Evolutionary conservation across 1,140 invertebrate genomes (phyloP).

Genomic region (Nebria ingens): DNA sequence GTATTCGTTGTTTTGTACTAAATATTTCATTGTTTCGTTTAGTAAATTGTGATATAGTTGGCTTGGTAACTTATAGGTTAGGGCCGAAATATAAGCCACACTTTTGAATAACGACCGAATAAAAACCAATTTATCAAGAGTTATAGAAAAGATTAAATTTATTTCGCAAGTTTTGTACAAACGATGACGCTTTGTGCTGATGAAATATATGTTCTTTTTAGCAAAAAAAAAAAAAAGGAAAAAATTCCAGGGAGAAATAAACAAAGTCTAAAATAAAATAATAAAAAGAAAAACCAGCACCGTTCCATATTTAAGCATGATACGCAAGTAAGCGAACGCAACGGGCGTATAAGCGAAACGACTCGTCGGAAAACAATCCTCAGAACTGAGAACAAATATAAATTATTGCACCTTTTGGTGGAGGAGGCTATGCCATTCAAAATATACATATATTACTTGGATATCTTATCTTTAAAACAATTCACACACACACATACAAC

Average conservation of each 20-base stretch:
- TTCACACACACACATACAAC: no score
- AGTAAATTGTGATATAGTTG: no score
- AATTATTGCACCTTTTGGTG: background rate
- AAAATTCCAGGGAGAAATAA: no score
- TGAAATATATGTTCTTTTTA: slow-evolving; percentile 1
- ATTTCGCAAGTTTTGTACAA: slow-evolving; percentile 1
- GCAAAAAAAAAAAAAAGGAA: no score
- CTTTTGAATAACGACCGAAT: background rate
- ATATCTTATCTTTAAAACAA: no score
- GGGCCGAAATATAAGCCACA: background rate
- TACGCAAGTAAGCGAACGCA: background rate
- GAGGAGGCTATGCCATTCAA: background rate
- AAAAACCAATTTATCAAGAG: background rate
- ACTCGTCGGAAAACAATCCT: slow-evolving; percentile 3
- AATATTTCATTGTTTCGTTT: no score
- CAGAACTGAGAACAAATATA: background rate
- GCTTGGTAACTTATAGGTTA: no score
- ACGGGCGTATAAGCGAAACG: no score
- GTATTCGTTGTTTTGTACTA: no score
- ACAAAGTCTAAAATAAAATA: background rate
- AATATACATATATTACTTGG: no score
- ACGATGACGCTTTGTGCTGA: background rate
- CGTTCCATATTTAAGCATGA: background rate
- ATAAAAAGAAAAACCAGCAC: background rate
- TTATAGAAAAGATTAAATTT: slow-evolving; percentile 9